phyloP scores from a whole-genome alignment of 2,888 invertebrate genomes.

The Leucoma salicis region DNA sequence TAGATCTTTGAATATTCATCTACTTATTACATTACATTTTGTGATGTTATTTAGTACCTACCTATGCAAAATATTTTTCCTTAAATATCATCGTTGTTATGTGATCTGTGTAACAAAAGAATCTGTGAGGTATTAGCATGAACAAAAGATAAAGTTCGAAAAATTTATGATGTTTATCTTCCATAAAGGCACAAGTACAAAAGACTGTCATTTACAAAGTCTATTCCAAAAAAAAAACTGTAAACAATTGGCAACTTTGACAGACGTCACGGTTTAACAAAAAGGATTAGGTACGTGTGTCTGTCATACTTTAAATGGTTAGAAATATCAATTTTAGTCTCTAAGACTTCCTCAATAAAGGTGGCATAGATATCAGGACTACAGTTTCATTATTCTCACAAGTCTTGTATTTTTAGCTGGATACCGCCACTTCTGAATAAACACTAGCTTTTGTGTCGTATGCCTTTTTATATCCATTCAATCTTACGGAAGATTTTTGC shows the following conservation, averaged over 20 bases:
- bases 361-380: conserved; percentile 12
- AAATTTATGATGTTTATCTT: conserved; percentile 74
- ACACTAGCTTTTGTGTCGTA: conserved; percentile 47
- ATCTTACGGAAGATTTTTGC: conserved; percentile 56
- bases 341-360: conserved; percentile 25
- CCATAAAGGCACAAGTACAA: conserved; percentile 57
- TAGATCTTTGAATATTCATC: too few relatives aligned
- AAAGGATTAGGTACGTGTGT: conserved; percentile 70
- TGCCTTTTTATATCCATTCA: conserved; percentile 43
- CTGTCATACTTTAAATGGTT: conserved; percentile 19
- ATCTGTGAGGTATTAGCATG: conserved; percentile 58
- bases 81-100: conserved; percentile 31
- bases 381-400: conserved; percentile 24
- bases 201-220: conserved; percentile 66
- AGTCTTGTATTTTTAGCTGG: conserved; percentile 65
- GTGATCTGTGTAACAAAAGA: conserved; percentile 35
- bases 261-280: conserved; percentile 67
- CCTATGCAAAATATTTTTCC: conserved; percentile 27
- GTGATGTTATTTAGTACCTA: too few relatives aligned
- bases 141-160: conserved; percentile 59
- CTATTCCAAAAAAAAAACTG: conserved; percentile 57
- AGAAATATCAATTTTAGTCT: conserved; percentile 32
- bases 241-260: conserved; percentile 77
- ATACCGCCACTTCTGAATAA: conserved; percentile 62
- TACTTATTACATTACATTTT: too few relatives aligned